These are phyloP conservation scores for Amazona finschi DNA, from an alignment of 2,797 vertebrate genomes.

Conservation along the genomic window DNA sequence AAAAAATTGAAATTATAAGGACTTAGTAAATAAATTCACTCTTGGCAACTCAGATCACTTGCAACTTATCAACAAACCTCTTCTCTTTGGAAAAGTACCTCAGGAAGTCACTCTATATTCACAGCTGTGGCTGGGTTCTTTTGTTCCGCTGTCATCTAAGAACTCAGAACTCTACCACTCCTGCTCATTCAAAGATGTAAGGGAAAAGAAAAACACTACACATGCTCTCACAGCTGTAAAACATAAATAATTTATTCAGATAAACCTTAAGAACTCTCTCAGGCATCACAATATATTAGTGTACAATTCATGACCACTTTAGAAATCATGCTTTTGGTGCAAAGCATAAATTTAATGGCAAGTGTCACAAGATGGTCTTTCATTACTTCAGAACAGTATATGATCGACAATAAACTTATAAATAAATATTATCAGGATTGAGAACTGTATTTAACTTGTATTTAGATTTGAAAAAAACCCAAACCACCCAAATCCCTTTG, in stretches of 20 bases:
- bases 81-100: background rate
- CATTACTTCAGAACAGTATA: background rate
- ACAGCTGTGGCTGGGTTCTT: background rate
- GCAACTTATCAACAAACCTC: background rate
- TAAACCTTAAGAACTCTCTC: background rate
- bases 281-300: background rate
- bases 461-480: background rate
- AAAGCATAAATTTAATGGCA: background rate
- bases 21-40: background rate
- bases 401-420: background rate
- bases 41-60: background rate
- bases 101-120: background rate
- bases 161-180: background rate
- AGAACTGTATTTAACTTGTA: background rate
- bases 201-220: background rate
- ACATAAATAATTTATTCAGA: constrained; percentile 10
- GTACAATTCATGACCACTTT: background rate
- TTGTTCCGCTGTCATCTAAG: background rate
- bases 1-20: background rate
- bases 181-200: background rate
- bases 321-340: background rate
- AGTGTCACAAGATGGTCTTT: background rate
- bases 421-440: background rate
- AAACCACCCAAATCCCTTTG: background rate
- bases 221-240: background rate